phyloP scores from a whole-genome alignment of 2,888 invertebrate species.

The Drosophila falleni region DNA sequence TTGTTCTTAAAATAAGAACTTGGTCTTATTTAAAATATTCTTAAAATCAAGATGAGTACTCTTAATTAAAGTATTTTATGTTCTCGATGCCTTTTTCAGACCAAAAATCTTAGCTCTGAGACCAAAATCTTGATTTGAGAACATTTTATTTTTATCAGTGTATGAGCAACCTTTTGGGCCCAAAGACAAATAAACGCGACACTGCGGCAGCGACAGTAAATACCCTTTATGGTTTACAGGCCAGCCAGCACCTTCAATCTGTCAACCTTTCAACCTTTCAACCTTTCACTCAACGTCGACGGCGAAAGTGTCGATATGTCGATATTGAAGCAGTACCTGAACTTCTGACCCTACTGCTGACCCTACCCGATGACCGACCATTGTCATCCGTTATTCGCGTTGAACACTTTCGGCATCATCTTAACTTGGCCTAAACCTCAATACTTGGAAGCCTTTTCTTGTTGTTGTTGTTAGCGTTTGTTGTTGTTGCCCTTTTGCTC shows the following conservation, averaged over 20 bases:
- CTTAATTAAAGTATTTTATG: no score
- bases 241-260: slow-evolving; percentile 26
- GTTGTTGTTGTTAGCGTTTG: background rate
- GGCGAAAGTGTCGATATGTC: slow-evolving; percentile 41
- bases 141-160: no score
- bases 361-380: slow-evolving; percentile 52
- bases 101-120: no score
- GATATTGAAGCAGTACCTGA: slow-evolving; percentile 29
- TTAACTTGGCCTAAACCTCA: slow-evolving; percentile 42
- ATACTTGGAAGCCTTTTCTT: slow-evolving; percentile 63
- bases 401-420: slow-evolving; percentile 71
- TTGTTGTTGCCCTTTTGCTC: slow-evolving; percentile 43
- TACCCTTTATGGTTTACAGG: slow-evolving; percentile 73
- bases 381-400: slow-evolving; percentile 31
- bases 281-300: slow-evolving; percentile 53
- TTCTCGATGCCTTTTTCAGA: no score
- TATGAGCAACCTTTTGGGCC: slow-evolving; percentile 47
- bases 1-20: no score
- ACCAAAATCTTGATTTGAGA: no score
- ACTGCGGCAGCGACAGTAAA: slow-evolving; percentile 80
- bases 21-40: no score
- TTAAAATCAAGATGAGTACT: no score
- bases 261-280: slow-evolving; percentile 21
- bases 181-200: slow-evolving; percentile 67
- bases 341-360: slow-evolving; percentile 35